phyloP scores from a whole-genome alignment of 2,888 invertebrate species.

The Periphyllus acericola region DNA sequence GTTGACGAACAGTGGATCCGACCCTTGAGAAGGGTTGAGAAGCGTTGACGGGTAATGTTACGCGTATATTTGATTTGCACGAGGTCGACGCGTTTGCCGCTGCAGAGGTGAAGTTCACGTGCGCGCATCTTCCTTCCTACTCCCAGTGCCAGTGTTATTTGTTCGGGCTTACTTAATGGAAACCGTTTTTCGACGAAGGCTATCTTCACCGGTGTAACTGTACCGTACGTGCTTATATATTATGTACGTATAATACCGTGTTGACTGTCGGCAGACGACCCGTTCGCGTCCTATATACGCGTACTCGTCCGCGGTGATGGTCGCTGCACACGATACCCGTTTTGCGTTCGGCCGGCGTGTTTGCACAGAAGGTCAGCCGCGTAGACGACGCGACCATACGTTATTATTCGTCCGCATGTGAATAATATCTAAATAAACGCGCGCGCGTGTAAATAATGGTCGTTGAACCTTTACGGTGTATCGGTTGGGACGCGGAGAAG shows the following conservation, averaged over 20 bases:
- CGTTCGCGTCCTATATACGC: not conserved
- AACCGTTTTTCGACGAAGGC: not conserved
- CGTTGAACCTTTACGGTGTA: slow-evolving; percentile 35
- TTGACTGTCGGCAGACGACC: not conserved
- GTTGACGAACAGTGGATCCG: too few relatives aligned
- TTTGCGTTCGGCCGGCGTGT: not conserved
- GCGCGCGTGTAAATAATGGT: not conserved
- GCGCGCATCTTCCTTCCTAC: not conserved
- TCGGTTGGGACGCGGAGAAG: not conserved
- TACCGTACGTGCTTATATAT: too few relatives aligned
- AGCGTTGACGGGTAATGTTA: too few relatives aligned
- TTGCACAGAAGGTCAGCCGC: not conserved
- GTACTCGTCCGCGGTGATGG: not conserved
- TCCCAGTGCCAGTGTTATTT: not conserved
- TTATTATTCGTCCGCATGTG: not conserved
- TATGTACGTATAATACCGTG: too few relatives aligned
- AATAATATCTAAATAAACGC: too few relatives aligned
- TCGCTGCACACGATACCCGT: not conserved
- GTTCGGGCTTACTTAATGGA: not conserved
- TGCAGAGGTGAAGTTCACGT: not conserved
- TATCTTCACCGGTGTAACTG: too few relatives aligned
- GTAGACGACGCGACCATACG: not conserved
- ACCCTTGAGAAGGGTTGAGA: too few relatives aligned
- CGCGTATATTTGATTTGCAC: too few relatives aligned
- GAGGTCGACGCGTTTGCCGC: not conserved